These are phyloP conservation scores for Andrena camellia DNA, from an alignment of 2,888 invertebrate species.

Conservation along the genomic window DNA sequence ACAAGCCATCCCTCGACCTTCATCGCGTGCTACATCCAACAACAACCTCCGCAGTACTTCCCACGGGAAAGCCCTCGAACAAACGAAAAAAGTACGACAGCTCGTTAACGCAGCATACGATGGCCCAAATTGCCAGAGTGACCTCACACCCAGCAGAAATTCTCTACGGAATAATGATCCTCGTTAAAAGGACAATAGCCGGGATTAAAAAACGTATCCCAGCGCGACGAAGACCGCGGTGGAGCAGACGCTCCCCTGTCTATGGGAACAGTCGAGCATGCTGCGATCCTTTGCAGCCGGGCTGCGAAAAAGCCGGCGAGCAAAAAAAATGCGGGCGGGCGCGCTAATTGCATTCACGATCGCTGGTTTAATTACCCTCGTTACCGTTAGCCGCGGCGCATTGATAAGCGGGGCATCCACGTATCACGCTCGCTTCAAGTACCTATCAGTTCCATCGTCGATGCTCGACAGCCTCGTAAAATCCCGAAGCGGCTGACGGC, in stretches of 20 bases:
- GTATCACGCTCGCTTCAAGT: neutral
- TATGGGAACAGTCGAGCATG: neutral
- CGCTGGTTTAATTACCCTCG: slow-evolving; percentile 26
- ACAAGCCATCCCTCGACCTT: too few species aligned
- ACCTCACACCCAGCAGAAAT: neutral
- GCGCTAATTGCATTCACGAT: slow-evolving; percentile 22
- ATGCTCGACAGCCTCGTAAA: neutral
- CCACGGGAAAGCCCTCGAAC: too few species aligned
- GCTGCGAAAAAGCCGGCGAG: neutral
- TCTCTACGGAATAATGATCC: neutral
- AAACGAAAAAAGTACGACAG: neutral
- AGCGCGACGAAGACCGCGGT: neutral
- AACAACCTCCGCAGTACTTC: too few species aligned
- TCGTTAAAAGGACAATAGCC: slow-evolving; percentile 1
- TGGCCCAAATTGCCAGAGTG: neutral
- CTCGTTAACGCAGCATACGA: neutral
- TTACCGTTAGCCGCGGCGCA: slow-evolving; percentile 21
- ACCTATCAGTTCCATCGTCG: neutral
- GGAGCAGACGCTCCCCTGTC: neutral
- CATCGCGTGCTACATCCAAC: too few species aligned
- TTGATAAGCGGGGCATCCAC: slow-evolving; percentile 9
- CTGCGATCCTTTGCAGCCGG: neutral
- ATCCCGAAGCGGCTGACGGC: neutral
- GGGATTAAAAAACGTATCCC: neutral
- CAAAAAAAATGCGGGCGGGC: slow-evolving; percentile 3